Evolutionary conservation across 2,113 vertebrate genomes (phyloP), one percentile per base, ranked within the genome.

Genomic region (Platanista minor): DNA sequence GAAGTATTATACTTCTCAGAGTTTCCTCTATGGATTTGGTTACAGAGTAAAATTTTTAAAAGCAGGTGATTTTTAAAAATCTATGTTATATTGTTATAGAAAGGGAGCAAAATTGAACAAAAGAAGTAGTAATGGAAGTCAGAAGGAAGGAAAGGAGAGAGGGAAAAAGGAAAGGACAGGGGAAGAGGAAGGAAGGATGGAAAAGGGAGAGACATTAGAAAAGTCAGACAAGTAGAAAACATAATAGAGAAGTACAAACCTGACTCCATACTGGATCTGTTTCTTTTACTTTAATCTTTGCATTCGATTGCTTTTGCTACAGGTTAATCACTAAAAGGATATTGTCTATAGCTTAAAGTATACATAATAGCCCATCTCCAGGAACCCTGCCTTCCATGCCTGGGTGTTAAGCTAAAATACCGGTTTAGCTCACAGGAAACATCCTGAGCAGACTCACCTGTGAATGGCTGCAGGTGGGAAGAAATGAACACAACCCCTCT

Each of bases 131-230:
- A 33, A 14, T 39, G 17, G 29, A 57, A 36, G 25, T 25, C 23
- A 62, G 72, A 62, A n/a, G 52, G 23, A 4, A 41, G 29, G 5
- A 12, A 23, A 2, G 6, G 2, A 33, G 13, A 12, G 5, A 39
- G 7, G 17, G 10, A 77, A 14, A 2, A 41, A 29, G 13, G 23
- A 4, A 25, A 43, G 25, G 2, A 46, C 10, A 4, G 2, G 20
- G 0, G 31, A 25, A 15, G 33, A 6, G 21, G 7, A 5, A 6
- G 21, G 7, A 5, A 82, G 17, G 5, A 21, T 25, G 29, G 8
- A 36, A 21, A 39, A 25, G 11, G 17, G 39, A 36, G 1, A 10
- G 15, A 57, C 3, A n/a, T 1, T 39, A 74, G 77, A 43, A 33
- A 46, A 36, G n/a, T 72, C n/a, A 43, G 17, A n/a, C 23, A 64